A percentile compares a stretch with the other conserved stretches of the same genome.
phyloP scores from a whole-genome alignment of 1,140 invertebrate species.

The Halictus rubicundus region DNA sequence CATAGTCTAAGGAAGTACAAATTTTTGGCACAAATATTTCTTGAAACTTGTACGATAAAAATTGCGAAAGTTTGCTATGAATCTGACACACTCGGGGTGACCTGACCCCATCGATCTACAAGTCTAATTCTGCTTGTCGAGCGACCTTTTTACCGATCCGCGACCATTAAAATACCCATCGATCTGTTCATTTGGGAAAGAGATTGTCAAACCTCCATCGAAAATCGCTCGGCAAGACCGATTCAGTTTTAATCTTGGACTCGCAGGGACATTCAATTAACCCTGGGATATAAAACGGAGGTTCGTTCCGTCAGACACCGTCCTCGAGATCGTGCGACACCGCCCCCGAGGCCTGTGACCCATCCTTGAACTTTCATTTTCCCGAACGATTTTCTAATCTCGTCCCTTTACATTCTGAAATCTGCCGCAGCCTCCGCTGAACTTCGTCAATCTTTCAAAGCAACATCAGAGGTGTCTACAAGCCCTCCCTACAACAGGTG shows the following conservation, averaged over 20 bases:
- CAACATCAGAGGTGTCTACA: background rate
- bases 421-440: background rate
- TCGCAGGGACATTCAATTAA: background rate
- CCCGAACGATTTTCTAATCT: background rate
- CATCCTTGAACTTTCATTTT: conserved; percentile 1
- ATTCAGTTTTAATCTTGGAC: background rate
- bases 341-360: background rate
- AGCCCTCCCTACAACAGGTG: conserved; percentile 34
- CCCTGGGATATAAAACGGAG: background rate
- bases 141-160: too few relatives aligned
- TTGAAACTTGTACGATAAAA: too few relatives aligned
- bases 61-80: too few relatives aligned
- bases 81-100: too few relatives aligned
- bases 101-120: too few relatives aligned
- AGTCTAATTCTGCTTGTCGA: too few relatives aligned
- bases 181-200: too few relatives aligned
- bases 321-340: background rate
- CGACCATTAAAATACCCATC: too few relatives aligned
- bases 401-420: background rate
- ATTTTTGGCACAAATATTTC: too few relatives aligned
- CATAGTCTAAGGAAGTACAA: too few relatives aligned
- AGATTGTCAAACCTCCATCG: background rate
- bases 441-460: background rate
- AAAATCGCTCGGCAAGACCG: background rate
- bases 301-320: background rate